Conservation (phyloP, 2,797 vertebrate species). For the Iguana delicatissima region DNA sequence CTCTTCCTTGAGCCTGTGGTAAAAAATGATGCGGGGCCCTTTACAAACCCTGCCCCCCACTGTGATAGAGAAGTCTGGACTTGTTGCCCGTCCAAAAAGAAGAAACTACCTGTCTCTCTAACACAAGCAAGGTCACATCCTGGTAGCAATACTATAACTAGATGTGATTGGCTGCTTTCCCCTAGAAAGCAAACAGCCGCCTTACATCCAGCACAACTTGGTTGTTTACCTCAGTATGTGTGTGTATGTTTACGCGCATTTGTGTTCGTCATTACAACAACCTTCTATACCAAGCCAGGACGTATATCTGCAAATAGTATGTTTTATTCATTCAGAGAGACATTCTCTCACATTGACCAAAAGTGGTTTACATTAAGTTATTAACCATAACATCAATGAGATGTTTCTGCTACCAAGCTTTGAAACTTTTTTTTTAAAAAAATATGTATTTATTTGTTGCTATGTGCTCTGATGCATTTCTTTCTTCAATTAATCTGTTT, state of each 20-base stretch:
- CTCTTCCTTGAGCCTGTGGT: neutral
- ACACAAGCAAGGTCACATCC: neutral
- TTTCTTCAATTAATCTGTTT: neutral
- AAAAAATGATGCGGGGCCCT: too few relatives aligned
- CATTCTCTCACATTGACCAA: neutral
- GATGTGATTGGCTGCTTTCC: neutral
- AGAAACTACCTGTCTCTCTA: neutral
- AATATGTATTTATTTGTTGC: neutral
- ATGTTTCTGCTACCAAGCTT: neutral
- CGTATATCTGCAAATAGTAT: neutral
- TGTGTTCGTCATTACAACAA: neutral
- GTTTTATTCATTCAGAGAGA: neutral
- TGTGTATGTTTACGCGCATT: too few relatives aligned
- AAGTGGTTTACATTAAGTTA: neutral
- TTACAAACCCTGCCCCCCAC: rapidly evolving
- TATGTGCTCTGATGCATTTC: neutral
- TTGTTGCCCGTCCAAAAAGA: neutral
- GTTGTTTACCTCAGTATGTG: neutral
- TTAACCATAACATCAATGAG: neutral
- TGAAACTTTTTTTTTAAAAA: neutral
- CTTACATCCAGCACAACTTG: too few relatives aligned
- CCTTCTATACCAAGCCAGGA: neutral
- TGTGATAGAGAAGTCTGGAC: neutral
- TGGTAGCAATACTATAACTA: neutral
- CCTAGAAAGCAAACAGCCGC: neutral